These are phyloP conservation scores for Peromyscus melanophrys DNA, from an alignment of 2,797 vertebrate genomes.

Conservation along the genomic window DNA sequence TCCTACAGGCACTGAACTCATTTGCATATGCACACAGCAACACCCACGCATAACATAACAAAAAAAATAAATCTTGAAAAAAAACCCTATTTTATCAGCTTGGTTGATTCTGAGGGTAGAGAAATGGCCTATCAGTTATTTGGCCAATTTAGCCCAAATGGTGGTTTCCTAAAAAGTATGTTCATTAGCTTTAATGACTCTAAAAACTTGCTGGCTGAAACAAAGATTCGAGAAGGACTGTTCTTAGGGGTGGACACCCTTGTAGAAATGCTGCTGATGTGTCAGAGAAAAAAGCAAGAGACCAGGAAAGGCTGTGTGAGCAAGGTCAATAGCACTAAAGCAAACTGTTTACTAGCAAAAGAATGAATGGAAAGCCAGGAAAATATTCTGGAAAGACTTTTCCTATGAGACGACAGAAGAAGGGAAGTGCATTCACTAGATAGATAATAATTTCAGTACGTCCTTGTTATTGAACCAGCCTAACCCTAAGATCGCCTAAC, in stretches of 20 bases:
- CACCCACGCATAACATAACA: not conserved
- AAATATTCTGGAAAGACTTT: slow-evolving; percentile 45
- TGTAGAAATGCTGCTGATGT: not conserved
- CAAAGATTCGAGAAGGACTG: not conserved
- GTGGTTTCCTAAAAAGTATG: slow-evolving; percentile 17
- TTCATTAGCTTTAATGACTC: slow-evolving; percentile 29
- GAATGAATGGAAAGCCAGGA: slow-evolving; percentile 24
- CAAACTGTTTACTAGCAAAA: not conserved
- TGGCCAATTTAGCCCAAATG: slow-evolving; percentile 17
- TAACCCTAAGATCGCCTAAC: slow-evolving; percentile 11
- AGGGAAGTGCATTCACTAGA: not conserved
- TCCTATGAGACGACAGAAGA: not conserved
- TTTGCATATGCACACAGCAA: not conserved
- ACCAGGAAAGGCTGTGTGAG: not conserved
- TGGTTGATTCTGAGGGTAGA: not conserved
- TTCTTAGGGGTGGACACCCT: not conserved
- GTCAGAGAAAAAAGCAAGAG: not conserved
- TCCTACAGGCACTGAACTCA: not conserved
- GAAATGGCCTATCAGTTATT: slow-evolving; percentile 1
- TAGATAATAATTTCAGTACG: not conserved
- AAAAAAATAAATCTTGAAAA: not conserved
- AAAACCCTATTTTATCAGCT: not conserved
- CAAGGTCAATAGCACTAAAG: slow-evolving; percentile 27
- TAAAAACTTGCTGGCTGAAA: slow-evolving; percentile 28
- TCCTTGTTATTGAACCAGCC: slow-evolving; percentile 30